Conservation (phyloP, 1,140 invertebrate species). For the Stenopsyche tienmushanensis region DNA sequence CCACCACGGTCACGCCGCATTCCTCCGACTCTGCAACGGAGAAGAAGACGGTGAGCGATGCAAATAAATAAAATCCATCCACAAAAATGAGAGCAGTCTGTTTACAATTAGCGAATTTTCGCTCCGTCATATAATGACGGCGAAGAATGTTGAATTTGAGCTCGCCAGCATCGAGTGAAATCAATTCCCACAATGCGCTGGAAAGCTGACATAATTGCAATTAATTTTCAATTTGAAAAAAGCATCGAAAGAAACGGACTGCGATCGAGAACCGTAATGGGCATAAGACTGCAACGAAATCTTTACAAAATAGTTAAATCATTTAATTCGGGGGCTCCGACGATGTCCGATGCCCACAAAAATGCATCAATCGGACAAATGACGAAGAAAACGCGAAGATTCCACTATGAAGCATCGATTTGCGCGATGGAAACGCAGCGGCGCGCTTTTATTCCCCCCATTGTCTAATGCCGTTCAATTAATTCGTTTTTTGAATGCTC, state of each 20-base stretch:
- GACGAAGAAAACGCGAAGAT: no score
- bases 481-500: no score
- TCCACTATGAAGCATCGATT: no score
- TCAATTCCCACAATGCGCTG: constrained; percentile 7
- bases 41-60: background rate
- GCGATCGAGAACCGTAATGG: no score
- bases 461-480: no score
- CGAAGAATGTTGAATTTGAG: background rate
- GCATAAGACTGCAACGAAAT: no score
- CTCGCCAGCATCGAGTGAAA: constrained; percentile 14
- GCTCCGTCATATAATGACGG: constrained; percentile 19
- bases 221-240: background rate
- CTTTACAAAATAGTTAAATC: no score
- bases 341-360: background rate
- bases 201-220: constrained; percentile 22
- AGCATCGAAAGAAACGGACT: no score
- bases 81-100: background rate
- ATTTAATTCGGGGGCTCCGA: no score
- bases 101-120: background rate
- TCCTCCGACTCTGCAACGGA: constrained; percentile 35
- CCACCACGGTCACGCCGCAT: constrained; percentile 25
- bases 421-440: no score
- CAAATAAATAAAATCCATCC: background rate
- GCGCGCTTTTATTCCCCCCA: no score
- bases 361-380: background rate